A percentile compares a stretch with the other conserved stretches of the same genome.
Conservation (phyloP, 2,888 invertebrate genomes). For the Amitus sp. region DNA sequence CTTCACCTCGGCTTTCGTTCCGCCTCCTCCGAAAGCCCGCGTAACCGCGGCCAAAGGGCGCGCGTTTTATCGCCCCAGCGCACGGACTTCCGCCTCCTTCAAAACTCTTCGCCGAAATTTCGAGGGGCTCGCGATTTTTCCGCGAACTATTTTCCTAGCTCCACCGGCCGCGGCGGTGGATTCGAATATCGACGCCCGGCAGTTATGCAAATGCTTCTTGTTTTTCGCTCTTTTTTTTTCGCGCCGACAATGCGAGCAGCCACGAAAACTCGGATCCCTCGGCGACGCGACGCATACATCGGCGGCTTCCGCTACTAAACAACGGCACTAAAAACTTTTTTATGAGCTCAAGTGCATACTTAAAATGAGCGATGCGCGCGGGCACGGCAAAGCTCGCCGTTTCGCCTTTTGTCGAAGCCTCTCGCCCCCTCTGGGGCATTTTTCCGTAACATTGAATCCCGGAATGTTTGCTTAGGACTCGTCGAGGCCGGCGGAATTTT, state of each 20-base stretch:
- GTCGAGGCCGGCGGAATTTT: no score
- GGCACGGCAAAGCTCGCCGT: constrained; percentile 24
- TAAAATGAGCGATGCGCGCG: constrained; percentile 42
- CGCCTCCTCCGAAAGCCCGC: constrained; percentile 22
- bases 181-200: constrained; percentile 23
- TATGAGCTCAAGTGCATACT: constrained; percentile 38
- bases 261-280: constrained; percentile 27
- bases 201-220: constrained; percentile 38
- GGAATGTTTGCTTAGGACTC: background rate
- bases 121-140: constrained; percentile 23
- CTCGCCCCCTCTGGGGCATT: no score
- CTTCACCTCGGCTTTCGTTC: constrained; percentile 32
- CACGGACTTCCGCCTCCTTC: no score
- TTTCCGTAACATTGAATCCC: constrained; percentile 32
- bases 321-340: constrained; percentile 43
- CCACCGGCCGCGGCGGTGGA: no score
- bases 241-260: constrained; percentile 37
- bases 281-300: constrained; percentile 39
- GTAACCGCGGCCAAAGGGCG: no score
- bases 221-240: no score
- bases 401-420: constrained; percentile 14
- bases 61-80: constrained; percentile 30
- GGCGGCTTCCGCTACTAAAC: constrained; percentile 42
- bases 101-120: no score
- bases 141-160: no score